phyloP scores from a whole-genome alignment of 2,888 invertebrate species.

The Tortricodes alternella region DNA sequence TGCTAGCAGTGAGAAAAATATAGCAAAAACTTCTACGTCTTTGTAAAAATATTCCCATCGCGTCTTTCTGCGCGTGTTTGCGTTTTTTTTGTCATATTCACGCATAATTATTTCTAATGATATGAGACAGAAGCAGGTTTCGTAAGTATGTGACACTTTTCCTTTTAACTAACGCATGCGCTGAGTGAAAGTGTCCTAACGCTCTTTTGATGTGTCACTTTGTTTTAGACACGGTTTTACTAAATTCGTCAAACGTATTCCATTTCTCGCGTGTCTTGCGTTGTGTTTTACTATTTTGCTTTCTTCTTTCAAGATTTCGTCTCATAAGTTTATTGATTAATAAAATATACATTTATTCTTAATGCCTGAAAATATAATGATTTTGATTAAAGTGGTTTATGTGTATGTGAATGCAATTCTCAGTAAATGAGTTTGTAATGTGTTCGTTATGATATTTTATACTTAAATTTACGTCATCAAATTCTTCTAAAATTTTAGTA shows the following conservation, averaged over 20 bases:
- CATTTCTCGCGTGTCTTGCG: neutral
- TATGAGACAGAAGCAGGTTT: constrained; percentile 45
- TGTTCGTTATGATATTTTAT: no score
- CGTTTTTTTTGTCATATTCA: constrained; percentile 27
- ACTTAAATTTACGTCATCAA: no score
- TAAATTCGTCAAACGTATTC: constrained; percentile 8
- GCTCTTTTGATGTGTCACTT: constrained; percentile 43
- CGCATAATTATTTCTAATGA: constrained; percentile 39
- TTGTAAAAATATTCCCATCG: constrained; percentile 29
- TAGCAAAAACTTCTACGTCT: constrained; percentile 26
- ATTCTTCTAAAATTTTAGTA: no score
- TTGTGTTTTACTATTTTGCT: constrained; percentile 8
- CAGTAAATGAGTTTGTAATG: no score
- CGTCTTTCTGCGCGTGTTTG: constrained; percentile 25
- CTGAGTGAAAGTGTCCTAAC: constrained; percentile 45
- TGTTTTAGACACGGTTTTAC: constrained; percentile 24
- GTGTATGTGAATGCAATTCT: no score
- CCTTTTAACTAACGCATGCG: constrained; percentile 49
- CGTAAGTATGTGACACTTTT: constrained; percentile 62
- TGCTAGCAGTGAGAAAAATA: constrained; percentile 19
- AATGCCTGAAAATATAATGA: no score
- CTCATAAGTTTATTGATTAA: neutral
- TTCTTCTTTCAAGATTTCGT: neutral
- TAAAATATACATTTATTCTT: neutral
- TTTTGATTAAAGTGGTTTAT: no score